Evolutionary conservation across 2,797 vertebrate species (phyloP), one percentile per base, ranked within the genome.

Genomic region (Myoxocephalus aenaeus): DNA sequence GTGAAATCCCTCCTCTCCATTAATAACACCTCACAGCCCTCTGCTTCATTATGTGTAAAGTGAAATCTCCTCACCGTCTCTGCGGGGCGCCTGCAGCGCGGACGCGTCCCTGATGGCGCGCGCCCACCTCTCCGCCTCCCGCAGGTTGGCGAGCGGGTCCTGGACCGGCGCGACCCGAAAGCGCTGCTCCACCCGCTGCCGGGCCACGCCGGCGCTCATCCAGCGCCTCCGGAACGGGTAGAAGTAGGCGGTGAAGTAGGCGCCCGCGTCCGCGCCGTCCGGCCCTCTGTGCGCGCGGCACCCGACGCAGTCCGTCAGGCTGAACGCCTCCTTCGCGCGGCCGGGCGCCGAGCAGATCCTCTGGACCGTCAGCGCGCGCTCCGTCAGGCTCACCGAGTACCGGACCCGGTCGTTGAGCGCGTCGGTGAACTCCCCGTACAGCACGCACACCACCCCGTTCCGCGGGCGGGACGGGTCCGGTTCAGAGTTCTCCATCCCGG

Each of bases 171-270:
- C 86, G 59, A 95, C 95, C 89, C 95, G 92, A 91, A 97, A 96
- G 75, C 94, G 91, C 87, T 95, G 94, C 90, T 96, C 96, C 78
- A 95, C 90, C 62, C 94, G 92, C 74, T 95, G 95, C 0, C 97
- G 93, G 89, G 93, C 85, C 75, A 90, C 78, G 2, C 89, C 89
- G 14, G 94, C 86, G 80, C 93, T 92, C 93, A 95, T 95, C 92
- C 95, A 95, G 65, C 93, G 90, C 81, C 92, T 85, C 82, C 87
- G 93, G 63, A 94, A 77, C 38, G 96, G 96, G 90, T 96, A 97
- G 80, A 96, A 96, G 86, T 95, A 94, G 7, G 93, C 91, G 0
- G 92, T 94, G 57, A 97, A 95, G 93, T 94, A 96, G 58, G 95
- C 96, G 61, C 93, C 94, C 38, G 90, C 85, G 75, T 95, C 94